These are phyloP conservation scores for Lampris incognitus DNA, from an alignment of 2,113 vertebrate genomes.

Conservation along the genomic window DNA sequence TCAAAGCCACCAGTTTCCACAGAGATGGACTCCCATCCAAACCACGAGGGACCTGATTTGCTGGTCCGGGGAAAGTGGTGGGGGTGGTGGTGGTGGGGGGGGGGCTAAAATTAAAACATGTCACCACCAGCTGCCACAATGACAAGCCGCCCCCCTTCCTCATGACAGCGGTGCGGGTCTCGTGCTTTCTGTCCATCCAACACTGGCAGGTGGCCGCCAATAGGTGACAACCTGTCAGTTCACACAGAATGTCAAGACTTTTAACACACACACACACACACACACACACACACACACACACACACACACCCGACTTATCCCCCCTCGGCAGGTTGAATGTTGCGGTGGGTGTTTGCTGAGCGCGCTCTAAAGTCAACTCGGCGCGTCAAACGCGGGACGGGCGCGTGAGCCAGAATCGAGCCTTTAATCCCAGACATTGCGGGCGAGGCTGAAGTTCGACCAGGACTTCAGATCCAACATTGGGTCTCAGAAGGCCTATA, in stretches of 20 bases:
- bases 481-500: no score
- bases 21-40: conserved; percentile 63
- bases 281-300: conserved; percentile 6
- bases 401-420: no score
- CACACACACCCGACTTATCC: no score
- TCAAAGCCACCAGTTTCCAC: conserved; percentile 61
- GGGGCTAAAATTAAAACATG: conserved; percentile 44
- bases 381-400: no score
- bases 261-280: conserved; percentile 11
- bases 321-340: not conserved
- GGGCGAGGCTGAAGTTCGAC: no score
- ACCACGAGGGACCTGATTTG: conserved; percentile 57
- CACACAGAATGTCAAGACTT: not conserved
- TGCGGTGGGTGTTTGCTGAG: not conserved
- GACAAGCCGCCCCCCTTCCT: conserved; percentile 42
- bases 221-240: conserved; percentile 37
- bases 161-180: conserved; percentile 19
- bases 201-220: conserved; percentile 2
- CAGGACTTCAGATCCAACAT: no score
- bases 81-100: conserved; percentile 5
- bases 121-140: conserved; percentile 31
- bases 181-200: conserved; percentile 36
- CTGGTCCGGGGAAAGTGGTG: conserved; percentile 32
- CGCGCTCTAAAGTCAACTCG: no score
- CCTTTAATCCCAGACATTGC: no score